Percentiles rank a stretch among this genome's conserved stretches.
phyloP scores from a whole-genome alignment of 2,113 vertebrate species.

The Oreocharis arfaki region DNA sequence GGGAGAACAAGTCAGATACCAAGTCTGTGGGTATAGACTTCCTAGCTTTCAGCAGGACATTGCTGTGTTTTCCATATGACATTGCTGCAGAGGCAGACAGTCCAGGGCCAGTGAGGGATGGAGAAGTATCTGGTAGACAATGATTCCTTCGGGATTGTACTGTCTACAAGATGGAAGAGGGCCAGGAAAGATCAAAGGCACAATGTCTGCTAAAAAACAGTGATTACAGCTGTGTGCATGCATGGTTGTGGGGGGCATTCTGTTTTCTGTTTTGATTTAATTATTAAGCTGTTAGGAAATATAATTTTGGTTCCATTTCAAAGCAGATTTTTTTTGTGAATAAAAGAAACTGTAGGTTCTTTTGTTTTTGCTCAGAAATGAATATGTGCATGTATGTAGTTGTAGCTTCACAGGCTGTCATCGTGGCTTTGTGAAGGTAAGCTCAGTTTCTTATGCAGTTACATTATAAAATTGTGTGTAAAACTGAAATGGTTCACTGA shows the following conservation, averaged over 20 bases:
- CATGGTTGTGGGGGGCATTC: not conserved
- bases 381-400: not conserved
- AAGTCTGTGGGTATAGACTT: not conserved
- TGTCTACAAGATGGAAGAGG: conserved; percentile 28
- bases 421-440: not conserved
- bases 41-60: fast-evolving
- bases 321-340: not conserved
- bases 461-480: conserved; percentile 29
- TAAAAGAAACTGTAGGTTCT: not conserved
- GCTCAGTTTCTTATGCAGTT: not conserved
- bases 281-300: not conserved
- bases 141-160: not conserved
- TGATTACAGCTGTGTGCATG: not conserved
- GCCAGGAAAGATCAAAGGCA: conserved; percentile 24
- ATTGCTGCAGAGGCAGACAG: not conserved
- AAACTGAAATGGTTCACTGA: conserved; percentile 24
- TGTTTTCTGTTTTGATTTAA: conserved; percentile 19
- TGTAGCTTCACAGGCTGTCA: not conserved
- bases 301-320: not conserved
- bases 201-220: not conserved
- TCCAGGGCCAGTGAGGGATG: not conserved
- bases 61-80: not conserved
- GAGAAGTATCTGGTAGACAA: not conserved
- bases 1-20: not conserved
- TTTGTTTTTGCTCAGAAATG: not conserved